Percentiles rank a stretch among this genome's conserved stretches.
Evolutionary conservation across 2,113 vertebrate genomes (phyloP).

Genomic region (Pachycephala philippinensis): DNA sequence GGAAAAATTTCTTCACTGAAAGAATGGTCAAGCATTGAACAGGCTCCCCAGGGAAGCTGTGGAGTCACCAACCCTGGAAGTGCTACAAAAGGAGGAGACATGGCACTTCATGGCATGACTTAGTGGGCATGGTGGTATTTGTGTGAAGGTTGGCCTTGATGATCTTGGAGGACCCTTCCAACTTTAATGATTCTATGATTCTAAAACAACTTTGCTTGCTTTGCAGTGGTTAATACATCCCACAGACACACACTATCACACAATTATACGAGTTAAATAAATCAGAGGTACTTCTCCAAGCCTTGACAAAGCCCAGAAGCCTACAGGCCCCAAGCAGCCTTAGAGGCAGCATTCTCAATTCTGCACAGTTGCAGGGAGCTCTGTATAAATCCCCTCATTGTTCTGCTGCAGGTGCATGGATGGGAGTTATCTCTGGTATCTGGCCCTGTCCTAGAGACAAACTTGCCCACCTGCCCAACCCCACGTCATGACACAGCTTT

Average conservation of each 20-base stretch:
- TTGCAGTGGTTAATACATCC: background rate
- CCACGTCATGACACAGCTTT: background rate
- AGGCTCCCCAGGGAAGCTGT: background rate
- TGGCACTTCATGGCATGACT: too few relatives aligned
- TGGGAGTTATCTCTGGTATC: background rate
- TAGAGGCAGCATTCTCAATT: background rate
- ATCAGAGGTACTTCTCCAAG: background rate
- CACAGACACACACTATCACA: background rate
- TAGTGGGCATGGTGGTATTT: background rate
- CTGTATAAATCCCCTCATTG: background rate
- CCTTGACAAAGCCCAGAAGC: background rate
- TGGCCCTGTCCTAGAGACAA: background rate
- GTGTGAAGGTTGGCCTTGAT: background rate
- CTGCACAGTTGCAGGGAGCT: background rate
- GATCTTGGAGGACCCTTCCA: background rate
- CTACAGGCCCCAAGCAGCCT: rapidly evolving
- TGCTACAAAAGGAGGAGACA: background rate
- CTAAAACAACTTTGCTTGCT: background rate
- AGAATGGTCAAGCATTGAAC: background rate
- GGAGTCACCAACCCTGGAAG: background rate
- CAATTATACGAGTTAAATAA: background rate
- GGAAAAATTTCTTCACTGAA: background rate
- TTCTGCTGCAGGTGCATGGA: background rate
- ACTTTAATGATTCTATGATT: background rate
- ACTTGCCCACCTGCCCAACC: rapidly evolving